Evolutionary conservation across 23 tunicate species (phyloP), one percentile per base, ranked within the genome.

Genomic region (Clavelina lepadiformis): DNA sequence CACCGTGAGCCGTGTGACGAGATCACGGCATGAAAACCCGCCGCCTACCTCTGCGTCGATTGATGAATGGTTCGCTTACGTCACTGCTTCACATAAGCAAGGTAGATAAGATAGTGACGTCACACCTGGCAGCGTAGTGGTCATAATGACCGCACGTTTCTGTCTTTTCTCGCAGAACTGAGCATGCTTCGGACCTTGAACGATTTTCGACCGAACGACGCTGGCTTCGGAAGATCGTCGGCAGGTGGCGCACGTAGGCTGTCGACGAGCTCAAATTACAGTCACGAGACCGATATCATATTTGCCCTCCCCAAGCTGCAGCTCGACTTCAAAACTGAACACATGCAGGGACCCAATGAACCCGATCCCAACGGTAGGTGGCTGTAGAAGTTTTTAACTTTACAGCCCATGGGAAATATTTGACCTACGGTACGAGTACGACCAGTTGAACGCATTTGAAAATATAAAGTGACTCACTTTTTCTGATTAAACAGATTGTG

Each of bases 291-390:
- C 28, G 91, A 91, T 32, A 77, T 93, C 37, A 93, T 93, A 54
- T 81, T 81, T 33, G 94, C 91, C 51, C 72, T 93, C 18, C 98
- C 98, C 1, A 85, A 85, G 68, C 66, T 85, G 0, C 93, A 93
- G 52, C 62, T 93, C 24, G 93, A 85, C 36, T 79, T 85, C 64
- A 93, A 79, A 67, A 80, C 87, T 13, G 88, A 79, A 46, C 98
- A 93, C 68, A 79, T 75, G 53, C 94, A 84, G 53, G 88, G 77
- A 36, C 88, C 86, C 15, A 63, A 62, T 24, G 83, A 66, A 53
- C 88, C 94, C 15, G 74, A 72, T 30, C 75, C 80, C 3, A 22
- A 69, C 24, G 75, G 89, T 81, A 19, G 7, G 32, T 49, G 47
- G 18, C 28, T 49, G 37, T 63, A 25, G 5, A 6, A 5, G 34